A percentile compares a stretch with the other conserved stretches of the same genome.
Evolutionary conservation across 2,888 invertebrate species (phyloP).

Genomic region (Furcula furcula): DNA sequence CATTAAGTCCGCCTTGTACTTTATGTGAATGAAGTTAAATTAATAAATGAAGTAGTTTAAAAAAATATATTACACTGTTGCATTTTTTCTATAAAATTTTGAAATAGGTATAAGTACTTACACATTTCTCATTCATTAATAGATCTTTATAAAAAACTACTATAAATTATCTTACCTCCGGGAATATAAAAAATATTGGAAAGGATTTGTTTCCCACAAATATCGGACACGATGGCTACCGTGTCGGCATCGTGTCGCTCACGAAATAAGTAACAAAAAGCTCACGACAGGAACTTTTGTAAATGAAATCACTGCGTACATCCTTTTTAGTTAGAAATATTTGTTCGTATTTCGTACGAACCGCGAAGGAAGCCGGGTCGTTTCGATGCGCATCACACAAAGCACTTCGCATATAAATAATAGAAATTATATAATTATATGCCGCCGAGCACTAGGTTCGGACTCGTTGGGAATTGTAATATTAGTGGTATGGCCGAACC

Average conservation of each 20-base stretch:
- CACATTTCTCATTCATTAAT: no score
- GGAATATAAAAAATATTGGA: no score
- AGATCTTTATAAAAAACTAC: no score
- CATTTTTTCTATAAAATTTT: no score
- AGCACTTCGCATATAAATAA: conserved; percentile 74
- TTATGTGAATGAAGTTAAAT: no score
- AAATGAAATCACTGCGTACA: conserved; percentile 65
- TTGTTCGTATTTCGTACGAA: conserved; percentile 65
- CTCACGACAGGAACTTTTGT: conserved; percentile 66
- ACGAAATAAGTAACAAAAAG: conserved; percentile 4
- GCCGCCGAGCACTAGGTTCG: conserved; percentile 55
- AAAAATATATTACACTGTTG: no score
- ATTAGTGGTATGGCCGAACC: conserved; percentile 32
- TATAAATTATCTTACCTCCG: no score
- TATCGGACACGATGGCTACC: not conserved
- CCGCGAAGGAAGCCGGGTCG: conserved; percentile 63
- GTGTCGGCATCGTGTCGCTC: not conserved
- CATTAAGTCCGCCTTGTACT: no score
- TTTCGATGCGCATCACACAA: conserved; percentile 61
- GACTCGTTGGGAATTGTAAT: conserved; percentile 66
- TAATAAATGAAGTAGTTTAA: no score
- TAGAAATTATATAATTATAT: conserved; percentile 80
- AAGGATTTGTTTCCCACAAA: not conserved
- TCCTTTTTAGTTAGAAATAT: conserved; percentile 72
- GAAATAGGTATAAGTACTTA: no score